Evolutionary conservation across 1,140 invertebrate genomes (phyloP), one percentile per base, ranked within the genome.

Genomic region (Dryas iulia): DNA sequence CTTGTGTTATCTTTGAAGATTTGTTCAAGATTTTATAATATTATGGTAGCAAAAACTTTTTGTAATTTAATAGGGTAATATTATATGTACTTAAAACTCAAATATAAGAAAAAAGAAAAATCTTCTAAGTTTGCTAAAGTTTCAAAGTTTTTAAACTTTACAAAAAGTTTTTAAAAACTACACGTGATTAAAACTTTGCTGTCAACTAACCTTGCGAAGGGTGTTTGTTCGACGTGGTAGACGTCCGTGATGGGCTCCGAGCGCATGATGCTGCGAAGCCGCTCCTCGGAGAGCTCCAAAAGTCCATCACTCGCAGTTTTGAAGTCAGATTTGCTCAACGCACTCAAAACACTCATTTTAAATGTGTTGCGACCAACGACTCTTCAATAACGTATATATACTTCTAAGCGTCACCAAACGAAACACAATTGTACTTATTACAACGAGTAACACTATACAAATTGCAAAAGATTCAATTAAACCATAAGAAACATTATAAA

Each of bases 161-260:
- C 3, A 26, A 25, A 52, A 39, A 1, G 33, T 28, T 33, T 28
- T 61, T 12, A 7, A 26, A 67, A 59, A 59, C 33, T 68, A 56
- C 52, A 56, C 59, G 66, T 68, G 57, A 61, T 33, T 26, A 23
- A 57, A 69, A 26, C 28, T 63, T 59, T 47, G 33, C 30, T 56
- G 59, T 52, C 66, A 57, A 74, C 82, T 83, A 71, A 95, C 94
- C 94, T 95, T 92, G 94, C 94, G 92, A 95, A 95, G 75, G 94
- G 94, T 84, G 94, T 94, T 82, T 94, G 94, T 81, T 95, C 94
- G 77, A 95, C 94, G 83, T 94, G 93, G 86, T 95, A 95, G 66
- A 94, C 93, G 77, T 94, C 93, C 73, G 93, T 93, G 86, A 95
- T 95, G 70, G 94, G 93, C 79, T 94, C 93, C 77, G 92, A 91